Base-by-base conservation (phyloP, 1,140 invertebrate species). In the Maniola jurtina region DNA sequence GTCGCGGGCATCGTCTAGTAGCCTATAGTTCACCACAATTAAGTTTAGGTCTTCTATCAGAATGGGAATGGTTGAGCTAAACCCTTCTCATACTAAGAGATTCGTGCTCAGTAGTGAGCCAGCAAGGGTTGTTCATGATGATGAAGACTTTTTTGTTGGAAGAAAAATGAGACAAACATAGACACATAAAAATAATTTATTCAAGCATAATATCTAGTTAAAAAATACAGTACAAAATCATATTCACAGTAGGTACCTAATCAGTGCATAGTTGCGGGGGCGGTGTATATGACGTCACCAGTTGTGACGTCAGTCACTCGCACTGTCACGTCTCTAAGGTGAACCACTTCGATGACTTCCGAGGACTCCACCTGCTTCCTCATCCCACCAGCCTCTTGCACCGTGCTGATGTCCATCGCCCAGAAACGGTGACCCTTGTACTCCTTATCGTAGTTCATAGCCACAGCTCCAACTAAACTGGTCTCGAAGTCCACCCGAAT, bases 371-470 rank as follows among this genome's bases (percentile, higher is more conserved):
- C 33, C 0, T 45, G 14, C 6, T 64, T 72, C 5, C 54, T 66
- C 11, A 83, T 8, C 5, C 62, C 65, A 3, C 55, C 76, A 0
- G 61, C 59, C 1, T 36, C 9, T 67, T 80, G 71, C 3, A 85
- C 62, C 0, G 54, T 55, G 8, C 72, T 59, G 5, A 85, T 56
- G 33, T 71, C 66, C 13, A 81, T 60, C 7, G 62, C 64, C 79
- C 79, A 81, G 74, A 80, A 83, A 45, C 76, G 73, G 55, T 83
- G 79, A 25, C 70, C 77, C 33, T 64, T 75, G 69, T 69, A 75
- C 1, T 16, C 14, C 0, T 70, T 63, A 1, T 61, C 35, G 50
- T 77, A 85, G 66, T 83, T 81, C 8, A 72, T 62, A 58, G 76
- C 79, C 0, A 75, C 52, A n/a, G 36, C 48, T 38, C 83, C 83